These are phyloP conservation scores for Cyclopterus lumpus DNA, from an alignment of 2,797 vertebrate species.

Conservation along the genomic window DNA sequence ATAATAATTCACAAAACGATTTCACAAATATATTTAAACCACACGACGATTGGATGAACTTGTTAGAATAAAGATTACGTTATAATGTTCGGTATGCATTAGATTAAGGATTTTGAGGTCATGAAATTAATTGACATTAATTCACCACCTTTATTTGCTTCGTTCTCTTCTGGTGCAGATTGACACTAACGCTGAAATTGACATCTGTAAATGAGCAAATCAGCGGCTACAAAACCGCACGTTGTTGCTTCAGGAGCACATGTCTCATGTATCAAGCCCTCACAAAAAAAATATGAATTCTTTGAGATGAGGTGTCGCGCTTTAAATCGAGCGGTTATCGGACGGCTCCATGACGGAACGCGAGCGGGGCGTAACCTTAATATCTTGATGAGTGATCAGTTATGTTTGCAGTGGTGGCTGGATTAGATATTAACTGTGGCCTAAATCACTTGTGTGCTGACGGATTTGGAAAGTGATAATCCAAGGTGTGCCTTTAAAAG, in stretches of 20 bases:
- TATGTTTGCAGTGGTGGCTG: slow-evolving; percentile 84
- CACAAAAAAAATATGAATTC: not conserved
- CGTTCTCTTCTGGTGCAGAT: not conserved
- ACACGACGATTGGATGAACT: not conserved
- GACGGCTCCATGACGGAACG: slow-evolving; percentile 28
- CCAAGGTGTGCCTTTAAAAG: slow-evolving; percentile 85
- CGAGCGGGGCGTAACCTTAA: slow-evolving; percentile 89
- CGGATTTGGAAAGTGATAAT: slow-evolving; percentile 84
- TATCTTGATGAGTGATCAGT: slow-evolving; percentile 88
- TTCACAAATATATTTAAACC: not conserved
- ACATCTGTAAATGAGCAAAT: slow-evolving; percentile 1
- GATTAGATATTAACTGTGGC: slow-evolving; percentile 87
- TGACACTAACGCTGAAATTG: not conserved
- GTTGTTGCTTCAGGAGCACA: not conserved
- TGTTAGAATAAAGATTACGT: not conserved
- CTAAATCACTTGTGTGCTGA: slow-evolving; percentile 89
- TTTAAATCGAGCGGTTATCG: slow-evolving; percentile 18
- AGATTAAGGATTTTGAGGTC: not conserved
- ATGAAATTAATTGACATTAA: not conserved
- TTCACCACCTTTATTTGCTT: not conserved
- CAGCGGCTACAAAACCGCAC: not conserved
- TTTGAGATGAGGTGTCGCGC: not conserved
- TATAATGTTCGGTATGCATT: not conserved
- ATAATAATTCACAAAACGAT: not conserved
- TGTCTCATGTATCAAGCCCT: not conserved